Conservation (phyloP, 2,113 vertebrate species). For the Nothoprocta pentlandii region DNA sequence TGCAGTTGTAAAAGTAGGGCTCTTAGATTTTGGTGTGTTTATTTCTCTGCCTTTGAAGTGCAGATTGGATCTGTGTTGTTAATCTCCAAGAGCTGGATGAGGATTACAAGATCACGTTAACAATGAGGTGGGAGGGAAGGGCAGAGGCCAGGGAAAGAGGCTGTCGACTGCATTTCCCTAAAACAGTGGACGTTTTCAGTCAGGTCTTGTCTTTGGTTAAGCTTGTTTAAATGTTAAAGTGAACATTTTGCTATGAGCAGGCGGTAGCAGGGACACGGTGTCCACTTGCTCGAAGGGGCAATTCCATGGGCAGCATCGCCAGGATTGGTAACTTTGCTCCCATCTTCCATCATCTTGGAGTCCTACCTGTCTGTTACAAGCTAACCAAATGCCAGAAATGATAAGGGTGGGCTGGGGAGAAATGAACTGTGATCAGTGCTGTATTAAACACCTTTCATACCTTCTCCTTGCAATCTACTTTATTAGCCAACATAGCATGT, state of each 20-base stretch:
- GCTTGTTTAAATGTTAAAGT: too few relatives aligned
- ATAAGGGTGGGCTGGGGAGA: neutral
- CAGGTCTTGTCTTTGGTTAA: neutral
- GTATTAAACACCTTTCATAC: neutral
- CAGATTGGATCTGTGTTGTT: constrained; percentile 43
- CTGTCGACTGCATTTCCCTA: neutral
- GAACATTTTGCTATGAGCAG: neutral
- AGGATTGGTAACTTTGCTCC: neutral
- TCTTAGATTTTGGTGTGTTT: neutral
- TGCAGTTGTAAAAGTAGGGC: neutral
- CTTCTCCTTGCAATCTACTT: neutral
- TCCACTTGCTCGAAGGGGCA: neutral
- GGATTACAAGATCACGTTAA: constrained; percentile 55
- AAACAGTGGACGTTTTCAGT: neutral
- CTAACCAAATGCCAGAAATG: neutral
- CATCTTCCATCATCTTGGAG: neutral
- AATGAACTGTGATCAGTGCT: neutral
- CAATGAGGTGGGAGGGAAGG: constrained; percentile 21
- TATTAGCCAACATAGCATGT: neutral
- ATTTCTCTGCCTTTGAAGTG: constrained; percentile 30
- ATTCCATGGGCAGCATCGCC: neutral
- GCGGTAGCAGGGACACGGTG: accelerated
- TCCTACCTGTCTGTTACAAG: neutral
- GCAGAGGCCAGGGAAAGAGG: neutral
- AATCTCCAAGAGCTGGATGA: constrained; percentile 50